phyloP scores from a whole-genome alignment of 1,140 invertebrate species.

The Phymastichus coffea region DNA sequence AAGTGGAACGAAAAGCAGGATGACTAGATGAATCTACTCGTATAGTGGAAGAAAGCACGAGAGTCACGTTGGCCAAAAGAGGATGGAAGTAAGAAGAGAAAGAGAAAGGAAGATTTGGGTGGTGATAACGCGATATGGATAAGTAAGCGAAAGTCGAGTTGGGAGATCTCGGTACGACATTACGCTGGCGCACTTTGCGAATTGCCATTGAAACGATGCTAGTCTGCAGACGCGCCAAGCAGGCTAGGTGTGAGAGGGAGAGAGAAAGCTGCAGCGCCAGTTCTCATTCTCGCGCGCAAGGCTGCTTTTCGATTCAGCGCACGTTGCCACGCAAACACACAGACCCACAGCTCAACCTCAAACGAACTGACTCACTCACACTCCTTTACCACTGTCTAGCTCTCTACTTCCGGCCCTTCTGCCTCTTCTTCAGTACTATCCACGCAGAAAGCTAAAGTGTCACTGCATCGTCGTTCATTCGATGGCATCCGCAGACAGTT shows the following conservation, averaged over 20 bases:
- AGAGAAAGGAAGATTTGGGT: background rate
- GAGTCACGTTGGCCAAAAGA: no score
- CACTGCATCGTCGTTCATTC: constrained; percentile 14
- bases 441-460: constrained; percentile 7
- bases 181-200: constrained; percentile 2
- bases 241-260: background rate
- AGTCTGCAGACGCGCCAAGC: background rate
- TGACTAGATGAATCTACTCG: no score
- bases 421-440: background rate
- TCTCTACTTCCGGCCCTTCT: background rate
- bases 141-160: background rate
- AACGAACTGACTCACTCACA: no score
- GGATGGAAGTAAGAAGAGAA: background rate
- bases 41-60: no score
- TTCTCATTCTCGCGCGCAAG: background rate
- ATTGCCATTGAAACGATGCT: constrained; percentile 14
- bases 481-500: constrained; percentile 4
- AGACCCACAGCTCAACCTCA: no score
- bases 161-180: background rate
- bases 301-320: constrained; percentile 8
- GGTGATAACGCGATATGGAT: background rate
- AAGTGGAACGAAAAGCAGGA: no score
- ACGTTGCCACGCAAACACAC: no score
- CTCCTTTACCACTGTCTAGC: background rate
- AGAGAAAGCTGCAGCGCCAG: background rate